Evolutionary conservation across 2,888 invertebrate genomes (phyloP).

Genomic region (Drosophila quinaria): DNA sequence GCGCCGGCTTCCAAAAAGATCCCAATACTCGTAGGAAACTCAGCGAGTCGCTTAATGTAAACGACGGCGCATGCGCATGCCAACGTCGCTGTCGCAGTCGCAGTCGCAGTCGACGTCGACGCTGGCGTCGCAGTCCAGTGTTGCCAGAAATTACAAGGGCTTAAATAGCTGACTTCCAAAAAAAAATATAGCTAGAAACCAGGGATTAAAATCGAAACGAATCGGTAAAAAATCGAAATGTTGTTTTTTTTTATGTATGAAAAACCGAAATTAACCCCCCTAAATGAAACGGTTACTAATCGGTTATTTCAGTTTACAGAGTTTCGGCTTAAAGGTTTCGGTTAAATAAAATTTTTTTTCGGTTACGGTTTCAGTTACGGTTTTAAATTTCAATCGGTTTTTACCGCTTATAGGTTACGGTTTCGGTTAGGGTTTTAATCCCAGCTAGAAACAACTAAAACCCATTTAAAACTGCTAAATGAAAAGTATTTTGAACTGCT

Average conservation of each 20-base stretch:
- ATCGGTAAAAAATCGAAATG: too few species aligned
- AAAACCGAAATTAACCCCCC: too few species aligned
- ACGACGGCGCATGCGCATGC: conserved; percentile 79
- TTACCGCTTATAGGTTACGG: too few species aligned
- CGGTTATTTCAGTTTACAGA: too few species aligned
- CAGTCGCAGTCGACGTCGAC: conserved; percentile 6
- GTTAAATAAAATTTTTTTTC: too few species aligned
- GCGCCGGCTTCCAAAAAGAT: conserved; percentile 39
- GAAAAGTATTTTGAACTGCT: background rate
- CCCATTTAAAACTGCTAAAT: background rate
- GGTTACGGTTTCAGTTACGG: too few species aligned
- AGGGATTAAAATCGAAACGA: too few species aligned
- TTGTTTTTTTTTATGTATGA: too few species aligned
- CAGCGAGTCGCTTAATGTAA: conserved; percentile 68
- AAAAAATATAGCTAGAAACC: background rate
- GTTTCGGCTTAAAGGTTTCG: too few species aligned
- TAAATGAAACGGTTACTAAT: too few species aligned
- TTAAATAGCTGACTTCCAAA: background rate
- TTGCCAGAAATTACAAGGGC: background rate
- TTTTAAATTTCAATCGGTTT: too few species aligned
- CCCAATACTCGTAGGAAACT: conserved; percentile 29
- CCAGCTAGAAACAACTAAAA: background rate
- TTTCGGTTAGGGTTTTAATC: too few species aligned
- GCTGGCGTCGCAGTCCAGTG: conserved; percentile 24
- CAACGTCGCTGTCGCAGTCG: conserved; percentile 46